phyloP scores from a whole-genome alignment of 2,113 vertebrate genomes.

The Sinocyclocheilus anophthalmus region DNA sequence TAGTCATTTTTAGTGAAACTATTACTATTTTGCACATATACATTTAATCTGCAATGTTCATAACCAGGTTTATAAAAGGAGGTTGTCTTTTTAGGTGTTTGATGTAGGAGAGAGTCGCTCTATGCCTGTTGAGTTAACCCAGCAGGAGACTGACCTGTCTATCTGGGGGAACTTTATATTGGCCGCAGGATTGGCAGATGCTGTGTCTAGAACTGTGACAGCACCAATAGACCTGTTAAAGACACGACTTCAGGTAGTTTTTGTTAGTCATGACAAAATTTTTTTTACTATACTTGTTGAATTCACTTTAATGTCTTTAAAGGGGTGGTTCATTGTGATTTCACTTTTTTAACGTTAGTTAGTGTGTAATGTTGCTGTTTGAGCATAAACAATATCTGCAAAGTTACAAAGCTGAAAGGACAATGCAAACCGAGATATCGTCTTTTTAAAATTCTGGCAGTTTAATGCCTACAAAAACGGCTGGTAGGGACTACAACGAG shows the following conservation, averaged over 20 bases:
- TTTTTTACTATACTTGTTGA: too few relatives aligned
- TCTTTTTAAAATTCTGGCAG: too few relatives aligned
- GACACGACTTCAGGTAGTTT: conserved; percentile 73
- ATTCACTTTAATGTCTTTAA: too few relatives aligned
- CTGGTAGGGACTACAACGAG: too few relatives aligned
- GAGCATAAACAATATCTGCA: too few relatives aligned
- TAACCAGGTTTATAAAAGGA: not conserved
- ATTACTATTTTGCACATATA: not conserved
- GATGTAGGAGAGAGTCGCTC: conserved; percentile 76
- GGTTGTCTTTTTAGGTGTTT: conserved; percentile 65
- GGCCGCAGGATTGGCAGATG: conserved; percentile 71
- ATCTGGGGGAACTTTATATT: conserved; percentile 69
- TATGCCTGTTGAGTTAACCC: conserved; percentile 69
- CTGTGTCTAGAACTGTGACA: conserved; percentile 71
- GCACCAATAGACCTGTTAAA: conserved; percentile 77
- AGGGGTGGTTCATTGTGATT: too few relatives aligned
- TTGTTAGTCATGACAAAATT: not conserved
- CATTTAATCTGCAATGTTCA: not conserved
- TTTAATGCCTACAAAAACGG: too few relatives aligned
- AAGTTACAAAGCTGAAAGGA: too few relatives aligned
- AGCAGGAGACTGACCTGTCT: conserved; percentile 63
- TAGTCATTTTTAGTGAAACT: not conserved
- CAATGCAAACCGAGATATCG: too few relatives aligned
- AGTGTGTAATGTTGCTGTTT: too few relatives aligned
- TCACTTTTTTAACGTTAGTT: too few relatives aligned